These are phyloP conservation scores for Drosophila mimica DNA, from an alignment of 2,888 invertebrate species.

Conservation along the genomic window DNA sequence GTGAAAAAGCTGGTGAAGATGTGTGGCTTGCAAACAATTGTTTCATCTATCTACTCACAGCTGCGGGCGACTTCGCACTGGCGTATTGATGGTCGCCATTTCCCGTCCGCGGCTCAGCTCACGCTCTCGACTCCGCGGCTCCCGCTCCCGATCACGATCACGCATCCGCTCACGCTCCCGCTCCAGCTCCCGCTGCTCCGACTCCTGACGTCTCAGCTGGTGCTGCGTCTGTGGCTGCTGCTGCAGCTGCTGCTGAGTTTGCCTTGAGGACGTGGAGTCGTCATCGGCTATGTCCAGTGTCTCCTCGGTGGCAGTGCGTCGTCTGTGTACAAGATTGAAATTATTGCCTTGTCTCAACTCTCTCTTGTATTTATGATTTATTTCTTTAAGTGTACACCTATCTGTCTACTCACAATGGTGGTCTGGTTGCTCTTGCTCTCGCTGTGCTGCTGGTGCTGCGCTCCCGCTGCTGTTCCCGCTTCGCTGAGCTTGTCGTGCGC, in stretches of 20 bases:
- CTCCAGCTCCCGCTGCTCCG: constrained; percentile 53
- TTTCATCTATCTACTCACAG: constrained; percentile 66
- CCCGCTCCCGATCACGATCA: constrained; percentile 53
- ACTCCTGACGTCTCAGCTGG: constrained; percentile 50
- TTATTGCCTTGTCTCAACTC: neutral
- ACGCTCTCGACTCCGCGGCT: constrained; percentile 70
- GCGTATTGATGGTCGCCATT: constrained; percentile 63
- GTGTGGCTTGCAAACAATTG: neutral
- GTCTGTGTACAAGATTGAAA: constrained; percentile 42
- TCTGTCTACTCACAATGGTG: constrained; percentile 67
- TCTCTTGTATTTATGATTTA: neutral
- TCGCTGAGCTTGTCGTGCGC: constrained; percentile 54
- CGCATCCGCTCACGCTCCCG: constrained; percentile 60
- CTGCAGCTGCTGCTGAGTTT: constrained; percentile 47
- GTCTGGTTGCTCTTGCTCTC: constrained; percentile 59
- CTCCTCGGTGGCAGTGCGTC: constrained; percentile 81
- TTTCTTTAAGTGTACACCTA: neutral
- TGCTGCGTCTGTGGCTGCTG: constrained; percentile 47
- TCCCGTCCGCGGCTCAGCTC: constrained; percentile 75
- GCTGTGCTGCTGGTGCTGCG: constrained; percentile 74
- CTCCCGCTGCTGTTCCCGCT: constrained; percentile 61
- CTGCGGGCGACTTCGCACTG: constrained; percentile 74
- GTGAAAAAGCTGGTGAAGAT: constrained; percentile 35
- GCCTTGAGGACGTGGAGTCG: constrained; percentile 64
- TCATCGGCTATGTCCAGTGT: constrained; percentile 78